Percentiles rank a stretch among this genome's conserved stretches.
Evolutionary conservation across 1,140 invertebrate genomes (phyloP).

Genomic region (Megathymus violae): DNA sequence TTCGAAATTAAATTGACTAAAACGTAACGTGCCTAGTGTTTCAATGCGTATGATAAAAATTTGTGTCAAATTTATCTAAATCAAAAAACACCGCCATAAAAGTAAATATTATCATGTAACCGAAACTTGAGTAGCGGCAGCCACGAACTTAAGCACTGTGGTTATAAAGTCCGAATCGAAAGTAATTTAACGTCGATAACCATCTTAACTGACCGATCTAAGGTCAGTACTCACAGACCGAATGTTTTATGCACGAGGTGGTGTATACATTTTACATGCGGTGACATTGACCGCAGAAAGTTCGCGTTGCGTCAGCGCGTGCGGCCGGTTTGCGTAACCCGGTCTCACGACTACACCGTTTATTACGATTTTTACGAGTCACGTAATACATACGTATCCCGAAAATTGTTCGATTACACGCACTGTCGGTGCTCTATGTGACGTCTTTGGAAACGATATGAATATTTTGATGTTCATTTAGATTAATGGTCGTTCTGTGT

Average conservation of each 20-base stretch:
- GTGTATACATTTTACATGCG: slow-evolving; percentile 22
- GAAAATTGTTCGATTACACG: slow-evolving; percentile 44
- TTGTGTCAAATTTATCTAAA: slow-evolving; percentile 3
- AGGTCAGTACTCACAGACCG: slow-evolving; percentile 33
- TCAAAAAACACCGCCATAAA: slow-evolving; percentile 12
- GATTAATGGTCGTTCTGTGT: slow-evolving; percentile 20
- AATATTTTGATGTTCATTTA: slow-evolving; percentile 15
- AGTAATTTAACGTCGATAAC: slow-evolving; percentile 36
- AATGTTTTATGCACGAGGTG: slow-evolving; percentile 17
- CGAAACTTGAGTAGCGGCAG: slow-evolving; percentile 23
- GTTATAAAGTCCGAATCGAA: slow-evolving; percentile 34
- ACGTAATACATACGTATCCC: slow-evolving; percentile 47
- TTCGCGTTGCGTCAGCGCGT: slow-evolving; percentile 51
- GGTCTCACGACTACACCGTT: slow-evolving; percentile 40
- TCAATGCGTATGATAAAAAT: background rate
- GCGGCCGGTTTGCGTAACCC: slow-evolving; percentile 45
- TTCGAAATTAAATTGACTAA: no score
- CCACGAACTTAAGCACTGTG: slow-evolving; percentile 8
- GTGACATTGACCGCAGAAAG: slow-evolving; percentile 65
- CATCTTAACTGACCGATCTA: slow-evolving; percentile 37
- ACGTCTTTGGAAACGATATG: no score
- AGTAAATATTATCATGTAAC: slow-evolving; percentile 16
- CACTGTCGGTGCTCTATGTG: background rate
- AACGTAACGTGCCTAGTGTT: no score
- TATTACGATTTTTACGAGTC: slow-evolving; percentile 55